Conservation (phyloP, 2,797 vertebrate genomes). For the Galagoides demidoff region DNA sequence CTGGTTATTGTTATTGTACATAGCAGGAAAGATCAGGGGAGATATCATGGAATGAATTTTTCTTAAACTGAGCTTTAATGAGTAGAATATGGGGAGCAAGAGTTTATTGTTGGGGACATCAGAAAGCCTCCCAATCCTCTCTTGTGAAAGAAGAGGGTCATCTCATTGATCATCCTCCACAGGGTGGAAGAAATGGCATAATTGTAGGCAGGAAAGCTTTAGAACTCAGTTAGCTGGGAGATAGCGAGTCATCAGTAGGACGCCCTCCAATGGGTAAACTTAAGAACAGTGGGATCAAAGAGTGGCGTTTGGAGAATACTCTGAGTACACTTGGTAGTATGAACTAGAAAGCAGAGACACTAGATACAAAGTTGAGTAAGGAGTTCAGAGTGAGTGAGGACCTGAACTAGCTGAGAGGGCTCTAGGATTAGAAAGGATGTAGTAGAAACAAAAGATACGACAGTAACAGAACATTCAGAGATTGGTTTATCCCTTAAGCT, state of each 20-base stretch:
- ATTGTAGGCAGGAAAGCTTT: background rate
- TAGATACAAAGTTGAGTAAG: background rate
- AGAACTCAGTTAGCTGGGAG: background rate
- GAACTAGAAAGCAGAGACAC: background rate
- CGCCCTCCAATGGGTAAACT: background rate
- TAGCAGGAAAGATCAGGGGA: background rate
- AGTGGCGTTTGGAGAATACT: background rate
- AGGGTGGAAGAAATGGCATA: too few species aligned
- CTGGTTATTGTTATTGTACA: background rate
- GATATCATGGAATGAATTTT: background rate
- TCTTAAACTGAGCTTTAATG: background rate
- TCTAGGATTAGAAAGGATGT: background rate
- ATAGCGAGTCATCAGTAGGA: background rate
- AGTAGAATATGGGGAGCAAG: background rate
- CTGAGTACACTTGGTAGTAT: background rate
- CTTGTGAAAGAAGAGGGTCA: background rate
- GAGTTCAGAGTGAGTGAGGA: background rate
- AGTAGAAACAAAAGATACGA: background rate
- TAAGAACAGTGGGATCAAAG: background rate
- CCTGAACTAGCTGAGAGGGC: background rate
- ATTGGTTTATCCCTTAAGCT: background rate
- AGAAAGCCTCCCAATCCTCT: background rate
- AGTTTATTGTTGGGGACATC: background rate
- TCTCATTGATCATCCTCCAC: background rate
- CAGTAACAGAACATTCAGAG: background rate